These are phyloP conservation scores for Laupala kohalensis DNA, from an alignment of 1,140 invertebrate genomes.

Conservation along the genomic window DNA sequence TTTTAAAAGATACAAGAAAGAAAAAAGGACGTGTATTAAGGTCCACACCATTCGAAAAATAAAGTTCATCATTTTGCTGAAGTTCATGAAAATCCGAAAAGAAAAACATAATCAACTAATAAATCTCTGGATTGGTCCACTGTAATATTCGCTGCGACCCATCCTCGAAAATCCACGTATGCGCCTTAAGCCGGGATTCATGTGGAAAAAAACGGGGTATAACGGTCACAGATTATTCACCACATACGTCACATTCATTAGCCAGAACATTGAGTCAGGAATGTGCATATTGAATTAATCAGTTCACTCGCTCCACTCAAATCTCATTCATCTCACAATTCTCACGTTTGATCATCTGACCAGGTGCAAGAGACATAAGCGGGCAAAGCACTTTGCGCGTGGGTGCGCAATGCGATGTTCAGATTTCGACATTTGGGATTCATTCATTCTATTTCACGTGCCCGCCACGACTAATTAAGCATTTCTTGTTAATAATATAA, in stretches of 20 bases:
- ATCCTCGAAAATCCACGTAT: background rate
- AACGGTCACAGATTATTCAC: background rate
- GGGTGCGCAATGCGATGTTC: background rate
- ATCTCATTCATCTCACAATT: too few relatives aligned
- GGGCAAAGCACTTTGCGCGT: background rate
- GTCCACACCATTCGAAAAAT: constrained; percentile 7
- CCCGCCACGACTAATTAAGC: too few relatives aligned
- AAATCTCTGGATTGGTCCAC: too few relatives aligned
- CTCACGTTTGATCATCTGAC: background rate
- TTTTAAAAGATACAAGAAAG: constrained; percentile 9
- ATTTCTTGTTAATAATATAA: too few relatives aligned
- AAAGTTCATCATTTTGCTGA: constrained; percentile 6
- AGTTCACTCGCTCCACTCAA: too few relatives aligned
- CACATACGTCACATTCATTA: too few relatives aligned
- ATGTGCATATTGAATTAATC: too few relatives aligned
- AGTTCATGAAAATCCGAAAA: background rate
- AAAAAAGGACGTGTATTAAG: constrained; percentile 6
- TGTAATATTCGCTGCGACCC: too few relatives aligned
- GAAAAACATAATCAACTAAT: background rate
- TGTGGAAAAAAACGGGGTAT: background rate
- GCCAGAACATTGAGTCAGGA: too few relatives aligned
- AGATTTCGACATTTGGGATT: background rate
- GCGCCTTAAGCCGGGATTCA: background rate
- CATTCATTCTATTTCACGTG: background rate
- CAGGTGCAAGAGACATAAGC: too few relatives aligned